These are phyloP conservation scores for Stegastes partitus DNA, from an alignment of 2,113 vertebrate genomes.

Conservation along the genomic window DNA sequence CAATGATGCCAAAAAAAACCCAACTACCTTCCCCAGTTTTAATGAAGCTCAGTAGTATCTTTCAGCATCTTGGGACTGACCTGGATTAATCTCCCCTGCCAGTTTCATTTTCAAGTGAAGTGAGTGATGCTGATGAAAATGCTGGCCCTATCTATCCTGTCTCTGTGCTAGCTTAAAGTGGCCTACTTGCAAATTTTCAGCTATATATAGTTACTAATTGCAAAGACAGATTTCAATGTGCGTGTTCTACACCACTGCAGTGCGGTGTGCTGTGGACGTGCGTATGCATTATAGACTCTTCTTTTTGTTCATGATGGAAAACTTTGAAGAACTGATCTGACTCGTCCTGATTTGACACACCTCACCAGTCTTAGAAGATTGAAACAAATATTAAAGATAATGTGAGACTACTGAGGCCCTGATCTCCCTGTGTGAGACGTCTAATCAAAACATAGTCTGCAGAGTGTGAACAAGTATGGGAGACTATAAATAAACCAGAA, in stretches of 20 bases:
- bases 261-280: neutral
- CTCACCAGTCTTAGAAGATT: neutral
- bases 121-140: constrained; percentile 8
- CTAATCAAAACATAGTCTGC: constrained; percentile 62
- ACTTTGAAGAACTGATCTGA: constrained; percentile 7
- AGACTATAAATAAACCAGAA: constrained; percentile 73
- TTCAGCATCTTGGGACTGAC: constrained; percentile 1
- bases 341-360: constrained; percentile 18
- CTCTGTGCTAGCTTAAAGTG: constrained; percentile 7
- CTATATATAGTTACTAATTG: neutral
- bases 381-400: constrained; percentile 38
- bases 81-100: constrained; percentile 1
- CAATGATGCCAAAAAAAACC: too few relatives aligned
- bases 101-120: constrained; percentile 10
- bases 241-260: neutral
- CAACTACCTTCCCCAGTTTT: neutral
- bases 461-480: constrained; percentile 49
- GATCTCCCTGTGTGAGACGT: constrained; percentile 42
- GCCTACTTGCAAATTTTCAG: neutral
- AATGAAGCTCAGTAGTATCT: constrained; percentile 11
- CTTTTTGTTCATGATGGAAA: neutral
- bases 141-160: neutral
- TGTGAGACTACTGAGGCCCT: constrained; percentile 14
- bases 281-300: neutral
- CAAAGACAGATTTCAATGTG: neutral